Conservation (phyloP, 2,888 invertebrate genomes). For the Spilarctia lutea region DNA sequence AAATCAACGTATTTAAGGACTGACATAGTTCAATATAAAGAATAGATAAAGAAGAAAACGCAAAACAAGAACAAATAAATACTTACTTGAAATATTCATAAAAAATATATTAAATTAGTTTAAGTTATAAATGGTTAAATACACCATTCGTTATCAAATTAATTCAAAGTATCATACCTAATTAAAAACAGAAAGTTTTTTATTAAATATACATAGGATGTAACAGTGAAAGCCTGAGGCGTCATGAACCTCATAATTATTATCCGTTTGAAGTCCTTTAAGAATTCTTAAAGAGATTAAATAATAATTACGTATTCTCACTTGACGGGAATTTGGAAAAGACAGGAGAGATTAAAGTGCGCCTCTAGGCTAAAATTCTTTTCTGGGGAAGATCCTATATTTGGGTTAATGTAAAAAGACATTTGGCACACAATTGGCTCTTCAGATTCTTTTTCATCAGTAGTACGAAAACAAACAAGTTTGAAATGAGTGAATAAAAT, state of each 20-base stretch:
- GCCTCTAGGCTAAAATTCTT: slow-evolving; percentile 61
- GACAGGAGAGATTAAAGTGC: slow-evolving; percentile 80
- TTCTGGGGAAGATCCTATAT: slow-evolving; percentile 19
- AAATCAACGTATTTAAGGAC: neutral
- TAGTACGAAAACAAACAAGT: neutral
- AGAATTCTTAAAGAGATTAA: slow-evolving; percentile 83
- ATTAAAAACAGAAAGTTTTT: slow-evolving; percentile 45
- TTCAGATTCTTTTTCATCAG: neutral
- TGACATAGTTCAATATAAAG: too few relatives aligned
- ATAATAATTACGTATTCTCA: slow-evolving; percentile 83
- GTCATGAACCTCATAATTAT: slow-evolving; percentile 56
- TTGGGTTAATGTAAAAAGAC: neutral
- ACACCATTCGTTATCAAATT: neutral
- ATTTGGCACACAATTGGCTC: neutral
- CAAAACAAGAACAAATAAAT: neutral
- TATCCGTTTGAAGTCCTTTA: slow-evolving; percentile 74
- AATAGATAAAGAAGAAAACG: too few relatives aligned
- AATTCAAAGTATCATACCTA: slow-evolving; percentile 28
- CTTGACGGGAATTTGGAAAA: slow-evolving; percentile 60
- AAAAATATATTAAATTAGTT: neutral
- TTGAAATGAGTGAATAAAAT: neutral
- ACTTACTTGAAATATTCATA: neutral
- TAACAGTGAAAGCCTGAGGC: slow-evolving; percentile 29
- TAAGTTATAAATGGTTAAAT: neutral
- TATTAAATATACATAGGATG: slow-evolving; percentile 34